Evolutionary conservation across 2,113 vertebrate species (phyloP).

Genomic region (Pongo pygmaeus): DNA sequence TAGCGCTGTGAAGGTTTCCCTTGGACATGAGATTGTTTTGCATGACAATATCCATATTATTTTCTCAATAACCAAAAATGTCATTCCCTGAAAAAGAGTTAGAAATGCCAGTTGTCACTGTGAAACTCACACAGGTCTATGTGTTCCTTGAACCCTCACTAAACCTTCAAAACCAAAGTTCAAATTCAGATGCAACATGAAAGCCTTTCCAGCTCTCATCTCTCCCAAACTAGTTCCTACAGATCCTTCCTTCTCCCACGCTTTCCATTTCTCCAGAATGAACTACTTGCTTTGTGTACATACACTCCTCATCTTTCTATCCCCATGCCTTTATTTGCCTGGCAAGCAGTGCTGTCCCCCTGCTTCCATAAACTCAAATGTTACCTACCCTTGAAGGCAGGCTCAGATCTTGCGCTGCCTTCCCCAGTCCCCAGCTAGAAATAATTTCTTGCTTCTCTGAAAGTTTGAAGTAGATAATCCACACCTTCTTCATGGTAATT

Average conservation of each 20-base stretch:
- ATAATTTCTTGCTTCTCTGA: background rate
- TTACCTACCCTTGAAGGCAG: background rate
- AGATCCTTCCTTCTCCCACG: background rate
- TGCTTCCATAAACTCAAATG: background rate
- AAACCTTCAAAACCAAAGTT: constrained; percentile 4
- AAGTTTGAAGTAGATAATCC: background rate
- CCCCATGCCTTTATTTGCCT: background rate
- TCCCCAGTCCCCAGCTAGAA: background rate
- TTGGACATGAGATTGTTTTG: background rate
- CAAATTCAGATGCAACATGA: background rate
- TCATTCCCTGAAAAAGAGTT: constrained; percentile 2
- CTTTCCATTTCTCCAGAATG: background rate
- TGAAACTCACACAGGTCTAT: background rate
- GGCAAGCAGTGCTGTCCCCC: background rate
- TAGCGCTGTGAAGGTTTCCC: background rate
- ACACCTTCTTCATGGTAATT: background rate
- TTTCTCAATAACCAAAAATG: background rate
- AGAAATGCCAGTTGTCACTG: background rate
- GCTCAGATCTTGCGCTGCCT: background rate
- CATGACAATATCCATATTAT: background rate
- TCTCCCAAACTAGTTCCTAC: background rate
- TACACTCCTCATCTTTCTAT: background rate
- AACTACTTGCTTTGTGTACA: background rate
- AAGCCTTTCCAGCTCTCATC: background rate
- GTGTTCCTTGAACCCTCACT: background rate